Base-by-base conservation (phyloP, 2,888 invertebrate genomes). In the Ctenicera cuprea region DNA sequence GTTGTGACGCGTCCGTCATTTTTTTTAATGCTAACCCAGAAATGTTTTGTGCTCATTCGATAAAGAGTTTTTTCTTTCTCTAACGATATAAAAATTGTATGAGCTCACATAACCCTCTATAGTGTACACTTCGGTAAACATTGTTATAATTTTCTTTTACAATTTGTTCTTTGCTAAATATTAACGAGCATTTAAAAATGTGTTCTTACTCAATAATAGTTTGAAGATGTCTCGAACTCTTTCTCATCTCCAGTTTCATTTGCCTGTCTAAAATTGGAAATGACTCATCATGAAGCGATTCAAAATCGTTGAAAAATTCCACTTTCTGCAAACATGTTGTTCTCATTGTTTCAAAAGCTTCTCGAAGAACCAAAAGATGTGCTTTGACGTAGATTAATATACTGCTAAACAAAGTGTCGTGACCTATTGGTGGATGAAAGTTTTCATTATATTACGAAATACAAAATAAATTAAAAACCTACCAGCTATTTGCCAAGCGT, bases 341-440 rank as follows among this genome's bases (percentile, higher is more conserved):
- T 16, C 79, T 43, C 0, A 83, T 75, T 0, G 78, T 79, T 16
- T 48, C 62, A 9, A 82, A 77, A 3, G 82, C 82, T 4, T 77
- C 79, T 7, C 73, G 70, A 1, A 82, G 61, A 50, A 81, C 78
- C 11, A 76, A n/a, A 14, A 83, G 57, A 68, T 83, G 83, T 2
- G 78, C 77, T 61, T 76, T 79, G 4, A 80, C 67, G 45, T 80
- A 78, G 62, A 78, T 80, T 20, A 82, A 70, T 1, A 80, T 50
- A 16, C 76, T 69, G 18, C 80, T 79, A 72, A 81, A 82, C 33
- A 80, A 22, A 38, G 77, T 78, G 71, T 83, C 83, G 7, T 78
- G 72, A 52, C 57, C 78, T 78, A n/a, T n/a, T n/a, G n/a, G n/a
- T n/a, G n/a, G n/a, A n/a, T n/a, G n/a, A n/a, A n/a, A n/a, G n/a